These are phyloP conservation scores for Patella depressa DNA, from an alignment of 2,888 invertebrate genomes.

Conservation along the genomic window DNA sequence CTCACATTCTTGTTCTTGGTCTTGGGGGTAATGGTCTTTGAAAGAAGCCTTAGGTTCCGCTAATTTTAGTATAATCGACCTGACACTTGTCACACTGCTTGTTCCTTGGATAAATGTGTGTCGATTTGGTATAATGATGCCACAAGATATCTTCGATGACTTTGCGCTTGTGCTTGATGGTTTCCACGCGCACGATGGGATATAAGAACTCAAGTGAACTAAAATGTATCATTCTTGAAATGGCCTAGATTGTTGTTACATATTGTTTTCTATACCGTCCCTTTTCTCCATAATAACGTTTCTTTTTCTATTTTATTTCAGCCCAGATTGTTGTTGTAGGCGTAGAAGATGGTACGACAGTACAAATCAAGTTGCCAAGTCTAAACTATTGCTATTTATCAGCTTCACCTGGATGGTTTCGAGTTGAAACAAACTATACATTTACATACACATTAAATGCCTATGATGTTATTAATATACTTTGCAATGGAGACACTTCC, in stretches of 20 bases:
- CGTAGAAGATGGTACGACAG: background rate
- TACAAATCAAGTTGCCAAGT: background rate
- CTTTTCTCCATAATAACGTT: background rate
- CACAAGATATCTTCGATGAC: too few species aligned
- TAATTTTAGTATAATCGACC: too few species aligned
- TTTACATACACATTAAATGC: background rate
- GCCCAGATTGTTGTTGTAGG: background rate
- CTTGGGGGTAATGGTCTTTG: too few species aligned
- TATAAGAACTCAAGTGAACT: background rate
- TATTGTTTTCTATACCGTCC: background rate
- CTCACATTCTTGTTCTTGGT: too few species aligned
- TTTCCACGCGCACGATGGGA: too few species aligned
- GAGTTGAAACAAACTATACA: background rate
- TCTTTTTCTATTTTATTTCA: background rate
- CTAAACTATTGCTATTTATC: background rate
- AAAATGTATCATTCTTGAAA: background rate
- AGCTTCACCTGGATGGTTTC: background rate
- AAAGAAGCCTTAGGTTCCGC: too few species aligned
- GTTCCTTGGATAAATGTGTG: too few species aligned
- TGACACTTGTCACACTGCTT: too few species aligned
- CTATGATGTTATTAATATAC: background rate
- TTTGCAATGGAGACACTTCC: background rate
- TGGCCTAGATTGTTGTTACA: background rate
- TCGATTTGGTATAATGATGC: too few species aligned
- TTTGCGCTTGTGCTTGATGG: too few species aligned